Base-by-base conservation (phyloP, 2,113 vertebrate species). In the Scatophagus argus region DNA sequence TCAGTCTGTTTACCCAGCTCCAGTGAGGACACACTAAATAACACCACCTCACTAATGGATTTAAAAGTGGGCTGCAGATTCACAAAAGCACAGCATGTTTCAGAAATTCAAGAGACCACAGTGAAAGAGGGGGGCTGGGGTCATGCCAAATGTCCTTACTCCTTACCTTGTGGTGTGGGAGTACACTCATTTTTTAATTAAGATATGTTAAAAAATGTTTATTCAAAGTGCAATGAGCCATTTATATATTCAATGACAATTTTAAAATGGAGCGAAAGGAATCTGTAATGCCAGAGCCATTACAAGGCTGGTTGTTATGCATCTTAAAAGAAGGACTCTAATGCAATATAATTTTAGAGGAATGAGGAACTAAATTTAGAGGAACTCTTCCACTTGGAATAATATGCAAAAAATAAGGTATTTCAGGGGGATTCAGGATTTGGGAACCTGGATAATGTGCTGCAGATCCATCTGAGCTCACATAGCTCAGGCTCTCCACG, bases 41-140 rank as follows among this genome's bases (percentile, higher is more conserved):
- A 85, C 56, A 47, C 76, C 85, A 82, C 82, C 87, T 85, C 79
- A 21, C 90, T 89, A 88, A 92, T 89, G 88, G 88, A 87, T 90
- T 90, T 84, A 76, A 73, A 88, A 88, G 82, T 83, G 72, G 80
- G 65, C 80, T 79, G 54, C 38, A 78, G 66, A 69, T 88, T 92
- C 77, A 85, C 79, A 86, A 91, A 89, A 87, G 73, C 69, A 83
- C 62, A 58, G 66, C 62, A 52, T 74, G 64, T 85, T 89, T 79
- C 65, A 79, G 79, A 84, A 31, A 89, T 87, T 67, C 67, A 67
- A 81, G 80, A 81, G 73, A 59, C 59, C 79, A 75, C 19, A 61
- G 78, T 32, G n/a, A 85, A 65, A 71, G 79, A 70, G 44, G 60
- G 36, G 65, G 54, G 19, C 46, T 43, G 61, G 55, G 73, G 69